Evolutionary conservation across 2,113 vertebrate species (phyloP).

Genomic region (Ceyx melanurus): DNA sequence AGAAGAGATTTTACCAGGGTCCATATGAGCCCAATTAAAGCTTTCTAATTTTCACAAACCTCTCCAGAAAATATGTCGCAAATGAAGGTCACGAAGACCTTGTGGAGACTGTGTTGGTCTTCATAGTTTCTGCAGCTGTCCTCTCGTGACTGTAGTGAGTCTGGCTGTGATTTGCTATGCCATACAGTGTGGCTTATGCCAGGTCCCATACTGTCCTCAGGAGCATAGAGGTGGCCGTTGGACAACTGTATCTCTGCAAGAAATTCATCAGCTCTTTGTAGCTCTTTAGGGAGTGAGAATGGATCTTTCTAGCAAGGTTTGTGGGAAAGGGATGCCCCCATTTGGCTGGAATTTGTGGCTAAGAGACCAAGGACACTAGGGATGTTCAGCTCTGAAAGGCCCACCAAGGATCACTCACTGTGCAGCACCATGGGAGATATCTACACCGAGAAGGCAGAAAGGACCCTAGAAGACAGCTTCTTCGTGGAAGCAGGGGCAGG

Average conservation of each 20-base stretch:
- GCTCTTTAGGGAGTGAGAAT: background rate
- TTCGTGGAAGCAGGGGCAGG: rapidly evolving
- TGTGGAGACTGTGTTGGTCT: rapidly evolving
- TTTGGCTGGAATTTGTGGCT: background rate
- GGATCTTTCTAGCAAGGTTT: background rate
- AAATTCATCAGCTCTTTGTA: background rate
- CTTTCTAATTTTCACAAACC: background rate
- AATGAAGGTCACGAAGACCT: rapidly evolving
- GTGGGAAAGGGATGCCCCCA: rapidly evolving
- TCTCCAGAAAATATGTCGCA: background rate
- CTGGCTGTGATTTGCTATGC: background rate
- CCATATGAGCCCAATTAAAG: slow-evolving; percentile 12
- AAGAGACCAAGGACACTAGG: background rate
- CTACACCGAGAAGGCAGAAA: background rate
- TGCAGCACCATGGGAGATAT: background rate
- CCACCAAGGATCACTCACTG: background rate
- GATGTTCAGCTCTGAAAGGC: background rate
- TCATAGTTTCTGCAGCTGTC: background rate
- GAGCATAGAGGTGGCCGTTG: background rate
- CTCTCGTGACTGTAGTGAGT: rapidly evolving
- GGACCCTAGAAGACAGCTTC: background rate
- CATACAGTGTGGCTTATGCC: background rate
- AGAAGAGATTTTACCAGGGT: background rate
- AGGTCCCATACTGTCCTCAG: background rate
- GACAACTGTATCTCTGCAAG: background rate